phyloP scores from a whole-genome alignment of 2,113 vertebrate species.

The Lamprotornis superbus region DNA sequence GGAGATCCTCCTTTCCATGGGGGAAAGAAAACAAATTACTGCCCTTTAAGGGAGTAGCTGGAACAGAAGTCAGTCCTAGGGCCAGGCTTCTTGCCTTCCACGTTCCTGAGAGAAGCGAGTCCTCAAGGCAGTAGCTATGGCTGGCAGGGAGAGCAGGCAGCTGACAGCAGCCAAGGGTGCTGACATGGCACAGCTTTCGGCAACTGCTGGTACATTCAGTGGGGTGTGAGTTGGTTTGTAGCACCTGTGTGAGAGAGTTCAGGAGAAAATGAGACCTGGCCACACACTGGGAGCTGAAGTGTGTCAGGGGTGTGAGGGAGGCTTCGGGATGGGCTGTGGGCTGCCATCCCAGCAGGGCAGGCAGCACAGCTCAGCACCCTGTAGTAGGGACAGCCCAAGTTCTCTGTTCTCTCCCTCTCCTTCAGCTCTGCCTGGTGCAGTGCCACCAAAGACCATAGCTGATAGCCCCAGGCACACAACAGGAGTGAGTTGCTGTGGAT shows the following conservation, averaged over 20 bases:
- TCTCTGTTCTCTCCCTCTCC: not conserved
- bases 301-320: fast-evolving
- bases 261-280: not conserved
- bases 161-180: fast-evolving
- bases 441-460: fast-evolving
- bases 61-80: fast-evolving
- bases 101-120: fast-evolving
- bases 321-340: not conserved
- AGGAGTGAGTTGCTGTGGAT: fast-evolving
- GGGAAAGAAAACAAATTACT: not conserved
- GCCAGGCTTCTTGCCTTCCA: not conserved
- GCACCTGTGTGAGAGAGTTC: fast-evolving
- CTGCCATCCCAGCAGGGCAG: fast-evolving
- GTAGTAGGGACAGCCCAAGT: not conserved
- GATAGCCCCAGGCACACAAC: fast-evolving
- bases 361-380: fast-evolving
- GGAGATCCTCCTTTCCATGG: fast-evolving
- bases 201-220: fast-evolving
- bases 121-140: fast-evolving
- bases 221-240: fast-evolving
- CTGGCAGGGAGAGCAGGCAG: fast-evolving
- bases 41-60: not conserved
- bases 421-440: not conserved
- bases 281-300: fast-evolving
- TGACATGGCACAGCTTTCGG: fast-evolving